These are phyloP conservation scores for Odontomachus brunneus DNA, from an alignment of 1,140 invertebrate species.

Conservation along the genomic window DNA sequence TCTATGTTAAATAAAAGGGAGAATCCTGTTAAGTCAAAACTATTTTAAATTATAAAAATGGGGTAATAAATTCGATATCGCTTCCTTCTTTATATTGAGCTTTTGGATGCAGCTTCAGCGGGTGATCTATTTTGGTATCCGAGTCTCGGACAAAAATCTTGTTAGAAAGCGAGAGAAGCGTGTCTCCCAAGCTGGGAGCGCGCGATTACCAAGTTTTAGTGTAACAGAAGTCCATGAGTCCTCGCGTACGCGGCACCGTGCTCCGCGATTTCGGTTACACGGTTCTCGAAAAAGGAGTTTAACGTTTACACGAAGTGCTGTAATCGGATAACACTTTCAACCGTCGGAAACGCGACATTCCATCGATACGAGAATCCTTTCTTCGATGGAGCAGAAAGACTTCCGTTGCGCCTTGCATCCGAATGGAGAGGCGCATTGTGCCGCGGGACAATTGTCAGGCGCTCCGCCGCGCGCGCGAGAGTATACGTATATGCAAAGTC, in stretches of 20 bases:
- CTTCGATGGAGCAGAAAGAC: conserved; percentile 55
- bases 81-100: too few relatives aligned
- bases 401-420: conserved; percentile 60
- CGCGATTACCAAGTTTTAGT: neutral
- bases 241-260: neutral
- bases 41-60: too few relatives aligned
- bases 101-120: too few relatives aligned
- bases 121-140: too few relatives aligned
- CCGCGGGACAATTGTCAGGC: conserved; percentile 40
- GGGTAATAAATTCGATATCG: too few relatives aligned
- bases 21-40: too few relatives aligned
- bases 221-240: neutral
- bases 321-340: conserved; percentile 71
- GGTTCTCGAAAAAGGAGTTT: conserved; percentile 11
- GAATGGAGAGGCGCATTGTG: conserved; percentile 57
- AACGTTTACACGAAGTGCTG: conserved; percentile 55
- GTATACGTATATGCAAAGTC: conserved; percentile 74
- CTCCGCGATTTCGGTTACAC: conserved; percentile 24
- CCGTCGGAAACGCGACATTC: conserved; percentile 60
- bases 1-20: too few relatives aligned
- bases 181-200: neutral
- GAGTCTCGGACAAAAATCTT: neutral
- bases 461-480: conserved; percentile 3
- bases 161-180: neutral
- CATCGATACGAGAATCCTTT: conserved; percentile 62